Conservation (phyloP, 2,888 invertebrate genomes). For the Orthosia gracilis region DNA sequence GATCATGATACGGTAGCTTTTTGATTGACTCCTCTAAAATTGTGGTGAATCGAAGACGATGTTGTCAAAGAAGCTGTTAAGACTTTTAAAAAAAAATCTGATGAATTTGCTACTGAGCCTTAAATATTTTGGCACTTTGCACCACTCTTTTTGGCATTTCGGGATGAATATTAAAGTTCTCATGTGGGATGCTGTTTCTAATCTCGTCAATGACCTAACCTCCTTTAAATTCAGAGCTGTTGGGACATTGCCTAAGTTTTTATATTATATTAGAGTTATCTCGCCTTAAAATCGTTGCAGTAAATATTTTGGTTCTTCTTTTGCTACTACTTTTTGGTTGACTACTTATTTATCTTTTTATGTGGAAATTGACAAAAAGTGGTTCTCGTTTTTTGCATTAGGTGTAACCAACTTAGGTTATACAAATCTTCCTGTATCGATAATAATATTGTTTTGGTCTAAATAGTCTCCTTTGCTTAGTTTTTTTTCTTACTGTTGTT, state of each 20-base stretch:
- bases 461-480: too few species aligned
- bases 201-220: constrained; percentile 57
- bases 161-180: constrained; percentile 40
- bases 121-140: not conserved
- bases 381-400: not conserved
- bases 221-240: constrained; percentile 46
- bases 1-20: constrained; percentile 2
- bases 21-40: not conserved
- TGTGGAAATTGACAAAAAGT: not conserved
- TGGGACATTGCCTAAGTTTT: constrained; percentile 23
- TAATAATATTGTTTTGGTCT: not conserved
- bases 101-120: not conserved
- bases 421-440: not conserved
- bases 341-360: constrained; percentile 1
- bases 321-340: constrained; percentile 1
- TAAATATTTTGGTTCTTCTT: not conserved
- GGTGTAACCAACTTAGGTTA: not conserved
- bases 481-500: not conserved
- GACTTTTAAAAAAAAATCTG: not conserved
- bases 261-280: constrained; percentile 39
- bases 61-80: not conserved
- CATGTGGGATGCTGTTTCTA: constrained; percentile 48
- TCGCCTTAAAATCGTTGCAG: constrained; percentile 18
- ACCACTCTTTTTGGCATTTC: constrained; percentile 38
- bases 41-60: not conserved